These are phyloP conservation scores for Atrina japonica DNA, from an alignment of 2,888 invertebrate genomes.

Conservation along the genomic window DNA sequence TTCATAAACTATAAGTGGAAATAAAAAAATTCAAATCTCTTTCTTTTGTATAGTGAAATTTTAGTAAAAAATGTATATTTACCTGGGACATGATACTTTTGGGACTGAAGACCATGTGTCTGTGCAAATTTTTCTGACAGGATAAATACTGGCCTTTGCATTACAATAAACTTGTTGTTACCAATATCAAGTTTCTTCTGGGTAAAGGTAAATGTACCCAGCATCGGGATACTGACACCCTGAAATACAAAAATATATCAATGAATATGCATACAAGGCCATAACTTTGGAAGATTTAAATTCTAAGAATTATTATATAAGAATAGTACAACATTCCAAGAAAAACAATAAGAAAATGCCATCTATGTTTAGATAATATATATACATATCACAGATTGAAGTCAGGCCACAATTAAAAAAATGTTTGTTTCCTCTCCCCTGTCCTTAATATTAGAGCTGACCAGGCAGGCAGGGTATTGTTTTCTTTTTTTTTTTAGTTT, in stretches of 20 bases:
- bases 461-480: too few relatives aligned
- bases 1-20: neutral
- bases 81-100: conserved; percentile 78
- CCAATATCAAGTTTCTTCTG: conserved; percentile 80
- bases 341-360: too few relatives aligned
- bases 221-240: conserved; percentile 78
- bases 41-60: neutral
- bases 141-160: conserved; percentile 80
- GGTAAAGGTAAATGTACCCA: conserved; percentile 79
- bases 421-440: too few relatives aligned
- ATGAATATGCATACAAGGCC: too few relatives aligned
- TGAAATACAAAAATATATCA: conserved; percentile 53
- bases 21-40: conserved; percentile 4
- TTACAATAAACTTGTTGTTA: conserved; percentile 78
- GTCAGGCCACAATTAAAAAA: too few relatives aligned
- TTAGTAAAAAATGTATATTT: conserved; percentile 19
- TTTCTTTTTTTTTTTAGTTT: too few relatives aligned
- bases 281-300: too few relatives aligned
- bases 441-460: too few relatives aligned
- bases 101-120: conserved; percentile 76
- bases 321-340: too few relatives aligned
- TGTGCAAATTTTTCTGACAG: conserved; percentile 80
- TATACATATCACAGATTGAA: too few relatives aligned
- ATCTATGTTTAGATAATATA: too few relatives aligned
- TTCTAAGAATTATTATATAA: too few relatives aligned